phyloP scores from a whole-genome alignment of 2,113 vertebrate species.

The Chloroceryle aenea region DNA sequence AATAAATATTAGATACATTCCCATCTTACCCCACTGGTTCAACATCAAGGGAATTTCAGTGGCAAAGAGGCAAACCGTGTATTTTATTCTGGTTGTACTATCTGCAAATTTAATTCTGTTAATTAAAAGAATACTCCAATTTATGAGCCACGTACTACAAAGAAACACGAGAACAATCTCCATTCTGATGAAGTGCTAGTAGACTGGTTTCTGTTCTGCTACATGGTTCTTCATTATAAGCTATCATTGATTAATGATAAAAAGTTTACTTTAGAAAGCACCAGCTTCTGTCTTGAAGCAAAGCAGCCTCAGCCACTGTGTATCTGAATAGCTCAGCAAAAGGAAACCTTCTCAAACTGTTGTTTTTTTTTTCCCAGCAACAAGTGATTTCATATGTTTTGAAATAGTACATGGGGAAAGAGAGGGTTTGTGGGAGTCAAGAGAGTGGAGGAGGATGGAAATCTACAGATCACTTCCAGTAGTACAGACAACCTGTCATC shows the following conservation, averaged over 20 bases:
- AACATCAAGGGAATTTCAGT: background rate
- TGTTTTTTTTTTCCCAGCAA: background rate
- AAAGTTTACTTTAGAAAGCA: background rate
- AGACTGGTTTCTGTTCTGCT: background rate
- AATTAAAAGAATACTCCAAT: background rate
- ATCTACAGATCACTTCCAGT: background rate
- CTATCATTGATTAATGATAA: background rate
- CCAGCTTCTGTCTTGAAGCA: background rate
- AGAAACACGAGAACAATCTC: background rate
- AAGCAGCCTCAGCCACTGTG: background rate
- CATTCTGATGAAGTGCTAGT: background rate
- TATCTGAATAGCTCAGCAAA: background rate
- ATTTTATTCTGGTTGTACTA: background rate
- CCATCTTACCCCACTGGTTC: background rate
- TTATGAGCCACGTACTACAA: background rate
- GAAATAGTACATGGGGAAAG: background rate
- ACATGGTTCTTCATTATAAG: background rate
- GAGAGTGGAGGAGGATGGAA: background rate
- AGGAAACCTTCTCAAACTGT: background rate
- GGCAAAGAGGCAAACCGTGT: accelerated
- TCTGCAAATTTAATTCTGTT: background rate
- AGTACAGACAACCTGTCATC: background rate
- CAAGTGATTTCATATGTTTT: background rate
- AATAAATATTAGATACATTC: background rate
- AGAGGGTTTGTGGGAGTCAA: background rate